Evolutionary conservation across 2,113 vertebrate species (phyloP).

Genomic region (Tetrax tetrax): DNA sequence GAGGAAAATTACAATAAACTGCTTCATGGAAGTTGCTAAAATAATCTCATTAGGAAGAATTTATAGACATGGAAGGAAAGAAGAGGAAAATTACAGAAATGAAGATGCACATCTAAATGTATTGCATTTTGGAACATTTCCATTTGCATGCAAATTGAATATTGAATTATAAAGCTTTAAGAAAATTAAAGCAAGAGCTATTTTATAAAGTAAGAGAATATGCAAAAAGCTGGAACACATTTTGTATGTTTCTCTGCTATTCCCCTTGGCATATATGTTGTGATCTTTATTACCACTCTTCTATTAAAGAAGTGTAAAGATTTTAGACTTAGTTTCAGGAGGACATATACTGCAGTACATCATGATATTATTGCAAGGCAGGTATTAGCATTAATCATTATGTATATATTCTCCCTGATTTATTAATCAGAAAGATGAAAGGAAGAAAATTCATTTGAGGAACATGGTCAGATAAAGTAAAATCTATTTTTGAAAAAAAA

Average conservation of each 20-base stretch:
- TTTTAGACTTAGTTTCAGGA: not conserved
- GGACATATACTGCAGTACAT: not conserved
- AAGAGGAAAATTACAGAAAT: constrained; percentile 24
- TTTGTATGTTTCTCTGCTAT: not conserved
- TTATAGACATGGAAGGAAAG: not conserved
- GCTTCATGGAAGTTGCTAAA: not conserved
- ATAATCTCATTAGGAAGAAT: constrained; percentile 22
- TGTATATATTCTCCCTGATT: constrained; percentile 38
- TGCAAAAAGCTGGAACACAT: not conserved
- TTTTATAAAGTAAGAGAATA: constrained; percentile 1
- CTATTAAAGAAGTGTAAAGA: not conserved
- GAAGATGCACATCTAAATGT: constrained; percentile 20
- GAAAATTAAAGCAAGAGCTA: not conserved
- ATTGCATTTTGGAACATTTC: constrained; percentile 4
- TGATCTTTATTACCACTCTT: not conserved
- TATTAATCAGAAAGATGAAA: constrained; percentile 26
- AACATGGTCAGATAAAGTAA: not conserved
- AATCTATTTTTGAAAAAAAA: not conserved
- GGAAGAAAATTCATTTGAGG: not conserved
- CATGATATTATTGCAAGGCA: not conserved
- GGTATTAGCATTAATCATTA: constrained; percentile 21
- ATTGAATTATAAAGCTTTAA: constrained; percentile 34
- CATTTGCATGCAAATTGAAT: constrained; percentile 60
- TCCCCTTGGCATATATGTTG: not conserved
- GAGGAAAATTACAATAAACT: not conserved